Conservation (phyloP, 1,140 invertebrate genomes). For the Elymnias hypermnestra region DNA sequence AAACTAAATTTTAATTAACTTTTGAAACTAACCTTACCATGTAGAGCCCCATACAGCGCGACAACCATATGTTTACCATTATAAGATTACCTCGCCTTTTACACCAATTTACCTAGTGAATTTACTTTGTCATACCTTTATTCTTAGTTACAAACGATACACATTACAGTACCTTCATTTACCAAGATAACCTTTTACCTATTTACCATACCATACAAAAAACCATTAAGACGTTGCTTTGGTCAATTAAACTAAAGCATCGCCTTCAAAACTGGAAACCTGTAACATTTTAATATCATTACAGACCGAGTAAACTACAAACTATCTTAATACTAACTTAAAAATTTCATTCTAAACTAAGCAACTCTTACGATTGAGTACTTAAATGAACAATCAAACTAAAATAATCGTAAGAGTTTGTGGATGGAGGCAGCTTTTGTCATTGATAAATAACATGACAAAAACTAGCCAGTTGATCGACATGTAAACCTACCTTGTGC, state of each 20-base stretch:
- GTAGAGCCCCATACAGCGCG: too few relatives aligned
- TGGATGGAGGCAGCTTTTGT: constrained; percentile 19
- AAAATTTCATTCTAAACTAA: constrained; percentile 68
- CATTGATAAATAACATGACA: constrained; percentile 14
- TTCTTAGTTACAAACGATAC: too few relatives aligned
- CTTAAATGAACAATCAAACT: neutral
- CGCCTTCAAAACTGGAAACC: neutral
- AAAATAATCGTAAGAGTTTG: constrained; percentile 29
- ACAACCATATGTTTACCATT: too few relatives aligned
- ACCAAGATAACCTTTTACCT: too few relatives aligned
- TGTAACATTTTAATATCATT: constrained; percentile 28
- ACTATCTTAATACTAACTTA: constrained; percentile 56
- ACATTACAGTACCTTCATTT: too few relatives aligned
- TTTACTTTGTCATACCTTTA: too few relatives aligned
- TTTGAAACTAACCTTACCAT: too few relatives aligned
- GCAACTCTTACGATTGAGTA: constrained; percentile 11
- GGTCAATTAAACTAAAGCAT: neutral
- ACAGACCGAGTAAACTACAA: constrained; percentile 29
- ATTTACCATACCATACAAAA: too few relatives aligned
- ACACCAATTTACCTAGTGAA: too few relatives aligned
- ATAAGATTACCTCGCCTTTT: too few relatives aligned
- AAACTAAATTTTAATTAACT: too few relatives aligned
- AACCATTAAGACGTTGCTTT: too few relatives aligned
- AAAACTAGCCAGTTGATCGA: constrained; percentile 26
- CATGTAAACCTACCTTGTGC: constrained; percentile 76